Conservation (phyloP, 2,888 invertebrate genomes). For the Epirrhoe alternata region DNA sequence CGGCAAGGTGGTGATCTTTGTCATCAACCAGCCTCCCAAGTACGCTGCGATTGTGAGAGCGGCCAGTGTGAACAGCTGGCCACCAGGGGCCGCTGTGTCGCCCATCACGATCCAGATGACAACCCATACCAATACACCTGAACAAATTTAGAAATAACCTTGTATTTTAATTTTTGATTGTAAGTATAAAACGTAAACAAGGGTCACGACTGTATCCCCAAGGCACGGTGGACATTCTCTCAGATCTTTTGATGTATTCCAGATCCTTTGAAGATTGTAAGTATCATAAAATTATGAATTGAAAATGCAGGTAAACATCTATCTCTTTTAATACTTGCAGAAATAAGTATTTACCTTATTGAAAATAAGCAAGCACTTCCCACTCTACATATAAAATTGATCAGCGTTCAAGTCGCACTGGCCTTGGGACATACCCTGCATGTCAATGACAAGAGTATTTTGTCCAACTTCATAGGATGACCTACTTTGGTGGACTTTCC, state of each 20-base stretch:
- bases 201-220: neutral
- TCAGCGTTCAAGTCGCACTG: neutral
- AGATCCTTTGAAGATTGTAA: neutral
- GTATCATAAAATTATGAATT: neutral
- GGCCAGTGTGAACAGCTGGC: slow-evolving; percentile 91
- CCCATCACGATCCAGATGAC: slow-evolving; percentile 91
- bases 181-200: neutral
- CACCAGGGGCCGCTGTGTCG: slow-evolving; percentile 92
- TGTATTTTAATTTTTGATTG: neutral
- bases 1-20: slow-evolving; percentile 91
- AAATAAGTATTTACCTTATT: neutral
- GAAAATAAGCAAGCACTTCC: neutral
- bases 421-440: slow-evolving; percentile 11
- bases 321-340: neutral
- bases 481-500: slow-evolving; percentile 16
- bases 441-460: slow-evolving; percentile 13
- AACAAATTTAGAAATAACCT: slow-evolving; percentile 5
- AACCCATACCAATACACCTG: slow-evolving; percentile 90
- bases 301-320: neutral
- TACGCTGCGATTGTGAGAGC: slow-evolving; percentile 90
- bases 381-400: neutral
- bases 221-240: neutral
- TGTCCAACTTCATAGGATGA: slow-evolving; percentile 16
- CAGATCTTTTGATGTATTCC: neutral
- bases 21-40: slow-evolving; percentile 93